Evolutionary conservation across 2,888 invertebrate genomes (phyloP).

Genomic region (Chrysodeixis includens): DNA sequence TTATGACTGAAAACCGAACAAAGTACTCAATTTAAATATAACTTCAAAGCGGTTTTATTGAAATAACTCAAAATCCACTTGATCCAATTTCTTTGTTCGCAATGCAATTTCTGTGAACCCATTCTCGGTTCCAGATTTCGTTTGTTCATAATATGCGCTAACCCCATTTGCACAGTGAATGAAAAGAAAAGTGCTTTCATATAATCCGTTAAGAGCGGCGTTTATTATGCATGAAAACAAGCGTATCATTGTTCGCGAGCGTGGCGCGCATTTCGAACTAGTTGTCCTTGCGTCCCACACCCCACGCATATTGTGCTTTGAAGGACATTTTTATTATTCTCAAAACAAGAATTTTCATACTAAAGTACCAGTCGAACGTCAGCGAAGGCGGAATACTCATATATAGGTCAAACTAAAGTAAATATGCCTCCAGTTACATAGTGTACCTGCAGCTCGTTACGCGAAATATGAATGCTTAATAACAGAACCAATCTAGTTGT

Average conservation of each 20-base stretch:
- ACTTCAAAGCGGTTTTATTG: neutral
- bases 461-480: neutral
- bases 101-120: conserved; percentile 16
- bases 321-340: neutral
- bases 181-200: conserved; percentile 40
- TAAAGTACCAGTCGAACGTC: too few relatives aligned
- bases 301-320: neutral
- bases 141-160: conserved; percentile 11
- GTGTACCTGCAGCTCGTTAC: neutral
- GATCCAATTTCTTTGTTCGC: conserved; percentile 23
- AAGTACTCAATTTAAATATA: neutral
- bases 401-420: neutral
- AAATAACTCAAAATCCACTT: conserved; percentile 18
- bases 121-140: conserved; percentile 25
- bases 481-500: neutral
- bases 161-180: conserved; percentile 33
- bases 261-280: neutral
- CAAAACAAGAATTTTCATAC: too few relatives aligned
- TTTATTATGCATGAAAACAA: conserved; percentile 10
- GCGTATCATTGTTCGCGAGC: conserved; percentile 11
- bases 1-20: neutral
- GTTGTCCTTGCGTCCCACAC: neutral
- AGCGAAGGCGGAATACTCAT: too few relatives aligned
- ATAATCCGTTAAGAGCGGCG: conserved; percentile 12
- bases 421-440: neutral